Evolutionary conservation across 2,888 invertebrate species (phyloP), one percentile per base, ranked within the genome.

Genomic region (Phasia obesa): DNA sequence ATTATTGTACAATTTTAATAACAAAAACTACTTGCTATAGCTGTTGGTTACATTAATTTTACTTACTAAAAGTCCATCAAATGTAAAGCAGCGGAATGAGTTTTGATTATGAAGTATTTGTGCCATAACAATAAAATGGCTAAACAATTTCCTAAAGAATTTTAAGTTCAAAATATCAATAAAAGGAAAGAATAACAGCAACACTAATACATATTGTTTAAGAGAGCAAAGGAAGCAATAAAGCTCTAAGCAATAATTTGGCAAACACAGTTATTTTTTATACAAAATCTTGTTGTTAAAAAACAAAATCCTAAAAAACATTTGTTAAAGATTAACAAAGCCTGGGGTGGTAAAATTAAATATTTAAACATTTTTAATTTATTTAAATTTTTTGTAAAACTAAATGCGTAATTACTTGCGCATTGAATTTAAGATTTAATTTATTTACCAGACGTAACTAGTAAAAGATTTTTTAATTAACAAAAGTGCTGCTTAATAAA

Each of bases 141-240:
- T 74, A 17, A 73, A 77, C 65, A 77, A 82, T 82, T 69, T 77
- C 57, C 11, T 4, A 57, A 78, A 27, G 74, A 82, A 82, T 74
- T 78, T 62, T 15, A 15, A 47, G 73, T 78, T 77, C 47, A 49
- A 73, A 81, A 62, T 51, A 78, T 51, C 69, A 73, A 73, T 57
- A 76, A 59, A 53, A 60, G n/a, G 15, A n/a, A n/a, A n/a, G n/a
- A 25, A 11, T 31, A 55, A 44, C n/a, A 62, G 49, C 31, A 57
- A 31, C 4, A 21, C 9, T 4, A 23, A 27, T 19, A 9, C 4
- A 1, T 23, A 23, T 47, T 47, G 21, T 57, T 21, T 55, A 17
- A 21, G 11, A 49, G 49, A 59, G 27, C 2, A 23, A 15, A 38
- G 75, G 75, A 75, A 49, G 25, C 38, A 57, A n/a, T 3, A 65